Percentiles rank a stretch among this genome's conserved stretches.
Evolutionary conservation across 2,797 vertebrate species (phyloP).

Genomic region (Catamblyrhynchus diadema): DNA sequence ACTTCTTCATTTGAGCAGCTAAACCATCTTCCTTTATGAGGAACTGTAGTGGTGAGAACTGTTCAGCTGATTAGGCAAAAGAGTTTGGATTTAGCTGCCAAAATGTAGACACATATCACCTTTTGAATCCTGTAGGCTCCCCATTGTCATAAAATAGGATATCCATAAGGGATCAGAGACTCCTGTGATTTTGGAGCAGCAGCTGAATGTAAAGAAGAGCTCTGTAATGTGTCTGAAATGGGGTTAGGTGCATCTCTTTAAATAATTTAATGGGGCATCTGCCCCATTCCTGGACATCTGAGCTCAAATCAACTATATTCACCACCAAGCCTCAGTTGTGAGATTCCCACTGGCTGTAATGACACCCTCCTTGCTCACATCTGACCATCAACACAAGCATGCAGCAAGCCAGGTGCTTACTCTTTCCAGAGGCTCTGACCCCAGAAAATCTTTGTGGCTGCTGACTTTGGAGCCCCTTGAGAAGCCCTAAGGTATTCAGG

Average conservation of each 20-base stretch:
- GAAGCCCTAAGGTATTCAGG: background rate
- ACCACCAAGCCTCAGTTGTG: background rate
- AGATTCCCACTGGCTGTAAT: background rate
- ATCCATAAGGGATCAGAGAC: background rate
- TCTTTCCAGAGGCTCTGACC: background rate
- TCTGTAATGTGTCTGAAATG: background rate
- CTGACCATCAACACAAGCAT: background rate
- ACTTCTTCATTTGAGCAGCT: background rate
- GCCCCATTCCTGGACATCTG: background rate
- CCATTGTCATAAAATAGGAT: too few species aligned
- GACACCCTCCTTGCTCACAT: background rate
- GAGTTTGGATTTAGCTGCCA: background rate
- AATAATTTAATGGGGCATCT: background rate
- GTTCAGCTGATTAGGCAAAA: background rate
- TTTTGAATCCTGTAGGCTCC: too few species aligned
- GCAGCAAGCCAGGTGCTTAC: background rate
- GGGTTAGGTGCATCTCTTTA: background rate
- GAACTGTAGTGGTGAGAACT: background rate
- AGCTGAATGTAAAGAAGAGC: background rate
- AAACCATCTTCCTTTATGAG: background rate
- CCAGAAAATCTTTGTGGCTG: background rate
- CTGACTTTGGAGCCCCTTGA: background rate
- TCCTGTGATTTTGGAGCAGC: background rate
- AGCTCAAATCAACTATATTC: background rate
- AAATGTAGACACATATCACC: too few species aligned